Percentiles rank a stretch among this genome's conserved stretches.
phyloP scores from a whole-genome alignment of 53 echinoderm and acorn worm genomes.

The Apostichopus leukothele region DNA sequence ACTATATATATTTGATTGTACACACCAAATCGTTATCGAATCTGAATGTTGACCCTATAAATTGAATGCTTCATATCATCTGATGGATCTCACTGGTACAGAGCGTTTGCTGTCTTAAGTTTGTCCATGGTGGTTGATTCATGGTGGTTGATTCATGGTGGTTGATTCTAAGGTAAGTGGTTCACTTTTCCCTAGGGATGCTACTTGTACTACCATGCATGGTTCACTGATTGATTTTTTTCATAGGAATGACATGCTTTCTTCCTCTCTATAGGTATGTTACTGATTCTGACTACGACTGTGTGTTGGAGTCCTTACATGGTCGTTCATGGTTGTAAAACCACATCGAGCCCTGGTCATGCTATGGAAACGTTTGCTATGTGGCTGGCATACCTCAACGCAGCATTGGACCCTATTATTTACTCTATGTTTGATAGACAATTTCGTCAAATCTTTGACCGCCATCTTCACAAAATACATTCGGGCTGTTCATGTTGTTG shows the following conservation, averaged over 20 bases:
- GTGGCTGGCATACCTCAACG: constrained; percentile 38
- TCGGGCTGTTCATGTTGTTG: background rate
- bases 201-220: no score
- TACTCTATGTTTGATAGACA: constrained; percentile 12
- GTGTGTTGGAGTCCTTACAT: constrained; percentile 41
- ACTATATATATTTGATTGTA: no score
- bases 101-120: no score
- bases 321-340: constrained; percentile 19
- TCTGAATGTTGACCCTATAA: no score
- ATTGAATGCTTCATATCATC: no score
- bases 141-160: no score
- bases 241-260: background rate
- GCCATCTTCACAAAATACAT: background rate
- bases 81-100: no score
- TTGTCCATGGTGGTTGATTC: no score
- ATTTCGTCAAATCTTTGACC: background rate
- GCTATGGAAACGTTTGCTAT: background rate
- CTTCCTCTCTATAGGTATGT: background rate
- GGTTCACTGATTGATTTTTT: no score
- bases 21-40: no score
- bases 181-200: no score
- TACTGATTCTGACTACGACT: constrained; percentile 27
- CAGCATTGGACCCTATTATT: constrained; percentile 42
- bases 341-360: background rate
- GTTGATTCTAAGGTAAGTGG: no score